A percentile compares a stretch with the other conserved stretches of the same genome.
These are phyloP conservation scores for Lagria hirta DNA, from an alignment of 2,888 invertebrate genomes.

Conservation along the genomic window DNA sequence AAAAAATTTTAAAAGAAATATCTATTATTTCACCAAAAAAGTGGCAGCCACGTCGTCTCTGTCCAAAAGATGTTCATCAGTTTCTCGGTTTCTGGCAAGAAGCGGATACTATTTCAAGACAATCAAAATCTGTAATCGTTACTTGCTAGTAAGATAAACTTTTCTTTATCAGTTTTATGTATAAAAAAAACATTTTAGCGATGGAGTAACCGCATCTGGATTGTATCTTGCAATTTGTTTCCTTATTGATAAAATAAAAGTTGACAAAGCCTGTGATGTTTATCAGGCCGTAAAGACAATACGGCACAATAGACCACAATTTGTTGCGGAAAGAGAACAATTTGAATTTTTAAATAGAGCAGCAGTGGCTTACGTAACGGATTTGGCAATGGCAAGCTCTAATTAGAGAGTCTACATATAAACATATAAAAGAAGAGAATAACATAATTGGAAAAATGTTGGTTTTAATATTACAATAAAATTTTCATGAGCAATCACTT, in stretches of 20 bases:
- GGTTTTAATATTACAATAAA: no score
- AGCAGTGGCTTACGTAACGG: slow-evolving; percentile 46
- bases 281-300: slow-evolving; percentile 54
- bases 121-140: slow-evolving; percentile 46
- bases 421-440: no score
- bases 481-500: no score
- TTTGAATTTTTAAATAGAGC: slow-evolving; percentile 51
- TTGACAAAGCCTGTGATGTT: slow-evolving; percentile 57
- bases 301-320: slow-evolving; percentile 53
- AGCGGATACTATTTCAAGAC: slow-evolving; percentile 43
- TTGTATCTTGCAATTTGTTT: slow-evolving; percentile 54
- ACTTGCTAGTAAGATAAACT: slow-evolving; percentile 56
- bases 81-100: slow-evolving; percentile 50
- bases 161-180: no score
- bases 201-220: slow-evolving; percentile 56
- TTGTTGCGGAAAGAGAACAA: slow-evolving; percentile 48
- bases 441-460: no score
- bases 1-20: no score
- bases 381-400: no score
- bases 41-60: slow-evolving; percentile 42
- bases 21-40: slow-evolving; percentile 43
- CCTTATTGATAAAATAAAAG: slow-evolving; percentile 55
- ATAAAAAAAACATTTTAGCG: no score
- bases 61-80: slow-evolving; percentile 38
- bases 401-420: no score